These are phyloP conservation scores for Sebastes umbrosus DNA, from an alignment of 2,797 vertebrate species.

Conservation along the genomic window DNA sequence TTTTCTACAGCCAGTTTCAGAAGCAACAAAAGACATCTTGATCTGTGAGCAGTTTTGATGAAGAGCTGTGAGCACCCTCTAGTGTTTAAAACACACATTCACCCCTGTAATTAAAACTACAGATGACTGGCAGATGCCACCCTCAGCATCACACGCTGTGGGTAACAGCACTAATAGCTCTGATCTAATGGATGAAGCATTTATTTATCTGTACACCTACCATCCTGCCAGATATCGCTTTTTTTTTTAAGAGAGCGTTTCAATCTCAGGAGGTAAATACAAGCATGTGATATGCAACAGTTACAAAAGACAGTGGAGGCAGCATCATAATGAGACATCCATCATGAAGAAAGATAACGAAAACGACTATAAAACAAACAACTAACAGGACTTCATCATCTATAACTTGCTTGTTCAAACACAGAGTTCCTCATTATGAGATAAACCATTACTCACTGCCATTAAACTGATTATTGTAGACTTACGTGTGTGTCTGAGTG, in stretches of 20 bases:
- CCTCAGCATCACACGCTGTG: slow-evolving; percentile 3
- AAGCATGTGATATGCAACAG: neutral
- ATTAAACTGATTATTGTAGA: neutral
- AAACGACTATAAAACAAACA: neutral
- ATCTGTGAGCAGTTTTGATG: neutral
- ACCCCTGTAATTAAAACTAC: neutral
- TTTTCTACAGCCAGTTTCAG: neutral
- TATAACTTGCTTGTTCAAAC: neutral
- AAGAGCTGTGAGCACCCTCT: slow-evolving; percentile 69
- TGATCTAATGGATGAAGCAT: slow-evolving; percentile 17
- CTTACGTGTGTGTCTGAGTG: neutral
- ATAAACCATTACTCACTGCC: neutral
- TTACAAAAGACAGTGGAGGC: neutral
- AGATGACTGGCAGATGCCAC: slow-evolving; percentile 15
- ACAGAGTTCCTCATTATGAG: neutral
- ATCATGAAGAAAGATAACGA: neutral
- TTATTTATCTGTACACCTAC: neutral
- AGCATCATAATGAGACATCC: neutral
- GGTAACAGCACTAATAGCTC: slow-evolving; percentile 11
- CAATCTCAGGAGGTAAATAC: neutral
- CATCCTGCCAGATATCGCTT: neutral
- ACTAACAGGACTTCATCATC: neutral
- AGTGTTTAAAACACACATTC: slow-evolving; percentile 36
- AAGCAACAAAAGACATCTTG: neutral
- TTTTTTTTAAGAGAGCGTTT: neutral